Evolutionary conservation across 2,797 vertebrate species (phyloP).

Genomic region (Hapalemur alaotrensis): DNA sequence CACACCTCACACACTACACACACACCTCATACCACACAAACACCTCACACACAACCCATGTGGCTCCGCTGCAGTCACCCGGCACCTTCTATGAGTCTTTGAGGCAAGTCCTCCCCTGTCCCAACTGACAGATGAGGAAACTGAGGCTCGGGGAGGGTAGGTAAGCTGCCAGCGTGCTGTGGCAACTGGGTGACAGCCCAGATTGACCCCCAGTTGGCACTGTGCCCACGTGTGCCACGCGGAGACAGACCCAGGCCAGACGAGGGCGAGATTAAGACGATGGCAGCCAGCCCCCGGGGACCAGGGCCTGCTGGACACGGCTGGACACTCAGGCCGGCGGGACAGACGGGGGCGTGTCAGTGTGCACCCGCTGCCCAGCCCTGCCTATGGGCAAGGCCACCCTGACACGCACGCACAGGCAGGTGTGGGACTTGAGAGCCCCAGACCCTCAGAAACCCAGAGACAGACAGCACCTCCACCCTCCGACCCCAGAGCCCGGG

Average conservation of each 20-base stretch:
- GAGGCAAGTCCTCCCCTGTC: not conserved
- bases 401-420: not conserved
- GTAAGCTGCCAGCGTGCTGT: not conserved
- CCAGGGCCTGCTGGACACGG: not conserved
- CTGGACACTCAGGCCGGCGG: accelerated
- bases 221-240: accelerated
- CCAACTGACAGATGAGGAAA: not conserved
- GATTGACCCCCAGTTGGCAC: not conserved
- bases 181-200: not conserved
- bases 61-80: not conserved
- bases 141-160: not conserved
- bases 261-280: not conserved
- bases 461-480: not conserved
- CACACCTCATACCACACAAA: not conserved
- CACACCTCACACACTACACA: too few species aligned
- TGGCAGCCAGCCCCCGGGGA: not conserved
- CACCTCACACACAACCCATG: too few species aligned
- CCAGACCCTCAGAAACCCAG: too few species aligned
- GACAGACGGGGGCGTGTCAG: not conserved
- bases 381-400: too few species aligned
- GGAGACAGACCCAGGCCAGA: too few species aligned
- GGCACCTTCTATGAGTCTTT: not conserved
- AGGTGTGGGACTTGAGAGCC: not conserved
- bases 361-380: not conserved
- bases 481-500: not conserved